Evolutionary conservation across 2,888 invertebrate genomes (phyloP), one percentile per base, ranked within the genome.

Genomic region (Callimorpha dominula): DNA sequence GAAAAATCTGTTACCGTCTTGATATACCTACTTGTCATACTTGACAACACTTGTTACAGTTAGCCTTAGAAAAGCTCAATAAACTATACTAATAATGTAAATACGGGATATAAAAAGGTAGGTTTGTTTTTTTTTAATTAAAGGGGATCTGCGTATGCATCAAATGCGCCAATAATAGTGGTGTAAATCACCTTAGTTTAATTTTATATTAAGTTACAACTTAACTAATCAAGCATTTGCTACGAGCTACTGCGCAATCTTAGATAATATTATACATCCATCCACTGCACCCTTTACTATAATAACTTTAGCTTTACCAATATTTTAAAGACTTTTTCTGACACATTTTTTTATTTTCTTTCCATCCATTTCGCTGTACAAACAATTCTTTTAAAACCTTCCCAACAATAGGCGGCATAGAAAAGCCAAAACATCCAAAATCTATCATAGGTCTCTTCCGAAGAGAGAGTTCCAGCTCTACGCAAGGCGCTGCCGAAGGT

Each of bases 381-480:
- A 77, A 86, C 78, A 86, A 78, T 74, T 81, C 80, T 82, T 80
- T 81, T 84, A 84, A 78, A 81, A 86, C 86, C 85, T 82, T 84
- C 83, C 86, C 80, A 73, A 78, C 81, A 85, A 79, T 87, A 98
- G 98, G 98, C 96, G 98, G 98, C 88, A 97, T 98, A 93, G 98
- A 98, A 94, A 98, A 98, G 96, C 98, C 98, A 93, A 97, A 98
- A 95, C 96, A 97, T 95, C 97, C 97, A 85, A 97, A 97, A 94
- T 98, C 98, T 93, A 98, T 98, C 94, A 98, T 98, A 96, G 98
- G 98, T 94, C 96, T 98, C 80, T 98, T 98, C 95, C 97, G 98
- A 88, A 97, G 98, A 88, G 98, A 98, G 91, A 98, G 98, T 92
- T 96, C 97, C 82, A 96, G 97, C 86, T 98, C 98, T 0, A 97